Base-by-base conservation (phyloP, 2,113 vertebrate genomes). In the Ameiurus melas region DNA sequence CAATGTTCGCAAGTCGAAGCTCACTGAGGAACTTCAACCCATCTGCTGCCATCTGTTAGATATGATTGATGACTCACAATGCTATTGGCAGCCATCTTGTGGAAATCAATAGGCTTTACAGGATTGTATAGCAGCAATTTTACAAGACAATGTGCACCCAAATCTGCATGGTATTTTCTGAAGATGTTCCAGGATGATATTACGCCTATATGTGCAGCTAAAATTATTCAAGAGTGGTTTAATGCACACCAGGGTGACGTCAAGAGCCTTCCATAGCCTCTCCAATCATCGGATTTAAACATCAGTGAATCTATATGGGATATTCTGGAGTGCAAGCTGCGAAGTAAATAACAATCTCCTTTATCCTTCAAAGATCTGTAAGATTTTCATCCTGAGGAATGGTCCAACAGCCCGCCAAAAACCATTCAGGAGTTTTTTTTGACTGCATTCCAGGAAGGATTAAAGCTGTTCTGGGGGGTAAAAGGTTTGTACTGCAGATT, bases 21-120 rank as follows among this genome's bases (percentile, higher is more conserved):
- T 60, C 19, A 39, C 30, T 39, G 33, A 60, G 4, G 80, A 82
- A 39, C 57, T 39, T 58, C 30, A 39, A 16, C 53, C 79, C 57
- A 60, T 82, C 80, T 39, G 55, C 17, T 62, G 10, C 51, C 30
- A 62, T 82, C 80, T 82, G 17, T 22, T 39, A 10, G 25, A 57
- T 33, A 60, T 82, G 57, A 82, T 39, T 5, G 57, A 60, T 82
- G 80, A 82, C 57, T 82, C n/a, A 81, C 36, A 36, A 33, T 81
- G 5, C 30, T 5, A 81, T 81, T 33, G 79, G 17, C 55, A 58
- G 55, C 79, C n/a, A 55, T 33, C n/a, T 57, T 36, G 10, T 51
- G 20, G 39, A 77, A n/a, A 22, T 77, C 25, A 5, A 2, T 30
- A 57, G n/a, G 3, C 3, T 57, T 57, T 57, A 30, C 53, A 33